A percentile compares a stretch with the other conserved stretches of the same genome.
Evolutionary conservation across 23 tunicate genomes (phyloP).

Genomic region (Styela plicata): DNA sequence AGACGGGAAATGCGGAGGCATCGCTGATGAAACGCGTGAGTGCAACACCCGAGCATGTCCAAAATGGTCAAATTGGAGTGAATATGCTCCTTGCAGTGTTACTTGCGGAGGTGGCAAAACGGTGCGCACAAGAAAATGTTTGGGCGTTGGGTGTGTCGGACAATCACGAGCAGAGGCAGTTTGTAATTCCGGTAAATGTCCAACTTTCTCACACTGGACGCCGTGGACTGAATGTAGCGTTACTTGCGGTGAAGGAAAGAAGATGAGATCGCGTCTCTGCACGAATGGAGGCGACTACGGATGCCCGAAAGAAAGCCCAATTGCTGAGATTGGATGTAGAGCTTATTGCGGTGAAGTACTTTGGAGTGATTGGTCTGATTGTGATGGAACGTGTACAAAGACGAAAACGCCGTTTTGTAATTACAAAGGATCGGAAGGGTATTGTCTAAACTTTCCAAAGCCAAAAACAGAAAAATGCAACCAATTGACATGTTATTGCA

Average conservation of each 20-base stretch:
- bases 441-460: conserved; percentile 8
- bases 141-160: conserved; percentile 8
- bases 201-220: conserved; percentile 63
- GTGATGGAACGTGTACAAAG: conserved; percentile 3
- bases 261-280: conserved; percentile 48
- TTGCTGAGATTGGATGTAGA: conserved; percentile 32
- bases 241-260: conserved; percentile 64
- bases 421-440: neutral
- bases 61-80: conserved; percentile 19
- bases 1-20: neutral
- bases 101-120: conserved; percentile 21
- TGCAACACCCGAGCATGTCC: conserved; percentile 8
- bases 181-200: conserved; percentile 35
- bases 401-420: neutral
- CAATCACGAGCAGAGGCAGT: neutral
- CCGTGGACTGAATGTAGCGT: conserved; percentile 53
- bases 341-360: neutral
- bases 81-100: conserved; percentile 8
- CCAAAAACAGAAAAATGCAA: neutral
- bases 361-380: conserved; percentile 16
- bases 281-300: conserved; percentile 31
- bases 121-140: neutral
- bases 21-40: conserved; percentile 1
- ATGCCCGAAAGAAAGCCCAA: conserved; percentile 5
- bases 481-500: conserved; percentile 7